Base-by-base conservation (phyloP, 1,140 invertebrate species). In the Planococcus citri region DNA sequence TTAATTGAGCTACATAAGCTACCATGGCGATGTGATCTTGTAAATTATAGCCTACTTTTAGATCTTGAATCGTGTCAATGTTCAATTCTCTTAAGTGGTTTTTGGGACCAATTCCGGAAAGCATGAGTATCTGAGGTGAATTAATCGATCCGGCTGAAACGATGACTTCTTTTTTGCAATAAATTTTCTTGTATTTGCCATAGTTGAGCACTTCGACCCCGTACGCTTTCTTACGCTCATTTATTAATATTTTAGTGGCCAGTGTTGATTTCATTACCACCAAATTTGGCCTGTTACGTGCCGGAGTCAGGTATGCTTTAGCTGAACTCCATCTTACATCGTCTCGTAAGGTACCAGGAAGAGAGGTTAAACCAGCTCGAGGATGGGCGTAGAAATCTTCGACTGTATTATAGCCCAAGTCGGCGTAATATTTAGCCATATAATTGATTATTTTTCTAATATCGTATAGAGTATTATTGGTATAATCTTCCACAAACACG, bases 31-130 rank as follows among this genome's bases (percentile, higher is more conserved):
- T 83, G 72, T 92, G 90, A 76, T 91, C 89, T 82, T 89, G 88
- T 2, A 91, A 76, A 76, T 91, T 91, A 68, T 85, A 83, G 0
- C 89, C 89, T 8, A 90, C 88, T 0, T 86, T 87, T n/a, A 89
- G 80, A 79, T 94, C 85, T 71, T 83, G 82, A 1, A 88, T 71
- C 0, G 86, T 80, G 1, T 82, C 79, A 37, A 90, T 87, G 33
- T 70, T 71, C 0, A 73, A 6, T 33, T 72, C 64, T 68, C 70
- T 51, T 27, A 81, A 69, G 69, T 82, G 78, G 0, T 76, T 74
- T 24, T 68, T 73, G 0, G 79, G 79, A 27, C 80, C 80, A 22
- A 81, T 74, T 24, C 80, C 80, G 70, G 79, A 81, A 21, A 80
- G 68, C 76, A 81, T 78, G 1, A 81, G 74, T 14, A 82, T 38